A percentile compares a stretch with the other conserved stretches of the same genome.
Conservation (phyloP, 2,797 vertebrate species). For the Denticeps clupeoides region DNA sequence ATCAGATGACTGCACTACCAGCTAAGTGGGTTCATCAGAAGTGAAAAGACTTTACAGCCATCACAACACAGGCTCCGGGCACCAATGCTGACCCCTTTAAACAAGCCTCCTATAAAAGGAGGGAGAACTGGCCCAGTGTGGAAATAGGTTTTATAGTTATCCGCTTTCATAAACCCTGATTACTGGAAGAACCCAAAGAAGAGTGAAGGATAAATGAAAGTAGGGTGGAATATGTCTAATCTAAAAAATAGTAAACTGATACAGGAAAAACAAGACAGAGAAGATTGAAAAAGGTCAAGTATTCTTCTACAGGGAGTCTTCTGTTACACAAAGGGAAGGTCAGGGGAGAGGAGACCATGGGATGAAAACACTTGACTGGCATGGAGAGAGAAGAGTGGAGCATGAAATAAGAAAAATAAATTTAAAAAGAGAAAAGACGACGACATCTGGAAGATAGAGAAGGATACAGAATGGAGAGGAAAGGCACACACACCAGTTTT, state of each 20-base stretch:
- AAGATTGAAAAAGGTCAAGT: neutral
- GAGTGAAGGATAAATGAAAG: neutral
- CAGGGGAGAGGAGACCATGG: neutral
- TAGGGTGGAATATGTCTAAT: slow-evolving; percentile 11
- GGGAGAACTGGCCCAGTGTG: too few species aligned
- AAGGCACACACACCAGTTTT: slow-evolving; percentile 26
- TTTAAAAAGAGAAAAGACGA: slow-evolving; percentile 14
- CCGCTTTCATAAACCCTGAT: too few species aligned
- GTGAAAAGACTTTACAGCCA: too few species aligned
- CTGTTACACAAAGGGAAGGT: neutral
- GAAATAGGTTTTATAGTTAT: too few species aligned
- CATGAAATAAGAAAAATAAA: slow-evolving; percentile 11
- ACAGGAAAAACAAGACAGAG: neutral
- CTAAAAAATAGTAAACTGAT: too few species aligned
- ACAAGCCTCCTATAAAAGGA: too few species aligned
- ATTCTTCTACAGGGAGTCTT: neutral
- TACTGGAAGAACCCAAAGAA: too few species aligned
- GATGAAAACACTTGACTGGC: slow-evolving; percentile 42
- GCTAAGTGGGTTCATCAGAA: too few species aligned
- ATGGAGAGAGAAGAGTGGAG: slow-evolving; percentile 16
- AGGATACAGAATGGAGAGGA: neutral
- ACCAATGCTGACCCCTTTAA: too few species aligned
- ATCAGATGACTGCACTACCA: too few species aligned
- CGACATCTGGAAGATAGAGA: slow-evolving; percentile 33
- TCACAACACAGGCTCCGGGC: too few species aligned